Percentiles rank a stretch among this genome's conserved stretches.
phyloP scores from a whole-genome alignment of 2,797 vertebrate species.

The Microhierax caerulescens region DNA sequence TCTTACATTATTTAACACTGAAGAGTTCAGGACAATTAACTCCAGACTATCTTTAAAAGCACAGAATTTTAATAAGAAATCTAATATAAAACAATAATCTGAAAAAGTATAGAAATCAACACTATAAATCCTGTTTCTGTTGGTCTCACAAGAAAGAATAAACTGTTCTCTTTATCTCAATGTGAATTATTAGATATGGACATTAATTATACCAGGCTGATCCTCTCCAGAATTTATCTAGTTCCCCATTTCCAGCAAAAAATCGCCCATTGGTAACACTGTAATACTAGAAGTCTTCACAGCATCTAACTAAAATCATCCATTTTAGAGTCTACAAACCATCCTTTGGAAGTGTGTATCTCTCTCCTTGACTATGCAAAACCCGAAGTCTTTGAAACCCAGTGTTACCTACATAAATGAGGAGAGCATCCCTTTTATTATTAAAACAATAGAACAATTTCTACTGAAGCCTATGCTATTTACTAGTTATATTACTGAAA shows the following conservation, averaged over 20 bases:
- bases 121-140: not conserved
- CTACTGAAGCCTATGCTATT: not conserved
- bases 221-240: not conserved
- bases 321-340: not conserved
- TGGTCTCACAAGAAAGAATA: not conserved
- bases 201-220: not conserved
- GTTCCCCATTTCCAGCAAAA: not conserved
- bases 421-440: not conserved
- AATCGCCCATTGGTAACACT: not conserved
- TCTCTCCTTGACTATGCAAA: not conserved
- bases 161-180: not conserved
- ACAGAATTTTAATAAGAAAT: not conserved
- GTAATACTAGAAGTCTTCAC: not conserved
- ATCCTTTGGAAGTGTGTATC: not conserved
- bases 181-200: not conserved
- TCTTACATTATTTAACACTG: not conserved
- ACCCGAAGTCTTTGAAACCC: not conserved
- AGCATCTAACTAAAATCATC: not conserved
- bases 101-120: not conserved
- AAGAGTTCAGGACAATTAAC: not conserved
- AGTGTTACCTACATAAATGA: not conserved
- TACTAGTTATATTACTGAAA: not conserved
- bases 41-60: not conserved
- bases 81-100: not conserved
- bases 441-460: not conserved